These are phyloP conservation scores for Epinephelus coioides DNA, from an alignment of 2,797 vertebrate genomes.

Conservation along the genomic window DNA sequence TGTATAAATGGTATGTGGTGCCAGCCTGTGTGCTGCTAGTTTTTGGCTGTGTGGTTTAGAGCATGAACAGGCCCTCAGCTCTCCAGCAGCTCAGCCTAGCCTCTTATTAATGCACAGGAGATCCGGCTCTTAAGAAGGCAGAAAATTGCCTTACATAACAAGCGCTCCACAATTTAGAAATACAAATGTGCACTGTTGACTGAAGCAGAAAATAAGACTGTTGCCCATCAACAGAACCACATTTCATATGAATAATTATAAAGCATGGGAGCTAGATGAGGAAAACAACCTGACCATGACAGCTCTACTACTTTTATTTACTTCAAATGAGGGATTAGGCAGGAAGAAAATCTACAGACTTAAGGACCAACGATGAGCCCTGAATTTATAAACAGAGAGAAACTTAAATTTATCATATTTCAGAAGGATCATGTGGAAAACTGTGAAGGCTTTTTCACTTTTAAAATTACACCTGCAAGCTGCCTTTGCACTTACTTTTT, in stretches of 20 bases:
- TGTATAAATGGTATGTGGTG: slow-evolving; percentile 34
- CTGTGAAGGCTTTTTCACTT: slow-evolving; percentile 60
- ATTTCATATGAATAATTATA: slow-evolving; percentile 93
- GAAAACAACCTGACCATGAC: slow-evolving; percentile 87
- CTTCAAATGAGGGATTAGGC: slow-evolving; percentile 88
- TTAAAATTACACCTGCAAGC: slow-evolving; percentile 57
- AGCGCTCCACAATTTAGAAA: slow-evolving; percentile 88
- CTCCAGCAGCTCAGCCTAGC: slow-evolving; percentile 75
- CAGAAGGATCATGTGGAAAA: slow-evolving; percentile 52
- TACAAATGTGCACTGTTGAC: slow-evolving; percentile 98
- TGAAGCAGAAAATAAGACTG: slow-evolving; percentile 99
- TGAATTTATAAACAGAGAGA: slow-evolving; percentile 77
- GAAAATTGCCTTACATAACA: slow-evolving; percentile 92
- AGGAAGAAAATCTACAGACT: slow-evolving; percentile 78
- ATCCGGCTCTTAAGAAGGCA: slow-evolving; percentile 89
- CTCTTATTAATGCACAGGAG: slow-evolving; percentile 88
- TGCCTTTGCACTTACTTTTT: slow-evolving; percentile 55
- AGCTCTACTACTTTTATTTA: slow-evolving; percentile 89
- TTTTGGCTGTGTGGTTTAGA: slow-evolving; percentile 60
- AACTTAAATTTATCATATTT: slow-evolving; percentile 77
- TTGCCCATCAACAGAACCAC: slow-evolving; percentile 97
- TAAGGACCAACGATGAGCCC: slow-evolving; percentile 76
- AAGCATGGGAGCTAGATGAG: slow-evolving; percentile 84
- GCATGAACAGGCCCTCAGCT: slow-evolving; percentile 74
- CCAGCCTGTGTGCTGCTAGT: slow-evolving; percentile 36